phyloP scores from a whole-genome alignment of 2,113 vertebrate genomes.

The Psilopsiagon aymara region DNA sequence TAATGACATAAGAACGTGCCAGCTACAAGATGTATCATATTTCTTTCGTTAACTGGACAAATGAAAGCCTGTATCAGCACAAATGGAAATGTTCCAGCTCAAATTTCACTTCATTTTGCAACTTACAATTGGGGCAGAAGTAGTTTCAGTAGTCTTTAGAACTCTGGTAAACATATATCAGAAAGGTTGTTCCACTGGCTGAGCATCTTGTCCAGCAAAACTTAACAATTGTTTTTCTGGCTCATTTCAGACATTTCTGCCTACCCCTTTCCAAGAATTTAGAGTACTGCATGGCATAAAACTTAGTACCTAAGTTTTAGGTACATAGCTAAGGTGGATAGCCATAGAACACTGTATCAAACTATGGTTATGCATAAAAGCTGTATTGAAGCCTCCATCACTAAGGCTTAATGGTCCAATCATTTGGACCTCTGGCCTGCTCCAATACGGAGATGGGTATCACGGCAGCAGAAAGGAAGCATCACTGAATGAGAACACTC shows the following conservation, averaged over 20 bases:
- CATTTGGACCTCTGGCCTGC: neutral
- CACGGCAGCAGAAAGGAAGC: neutral
- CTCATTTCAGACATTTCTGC: neutral
- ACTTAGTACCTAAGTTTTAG: no score
- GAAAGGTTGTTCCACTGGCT: neutral
- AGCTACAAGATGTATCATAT: neutral
- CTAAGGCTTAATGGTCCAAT: neutral
- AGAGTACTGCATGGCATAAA: neutral
- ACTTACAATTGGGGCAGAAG: neutral
- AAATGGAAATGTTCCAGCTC: neutral
- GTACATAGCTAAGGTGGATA: rapidly evolving
- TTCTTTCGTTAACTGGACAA: neutral
- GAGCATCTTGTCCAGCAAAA: neutral
- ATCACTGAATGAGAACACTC: neutral
- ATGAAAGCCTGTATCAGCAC: neutral
- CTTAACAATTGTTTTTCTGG: neutral
- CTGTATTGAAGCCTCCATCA: neutral
- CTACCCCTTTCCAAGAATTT: neutral
- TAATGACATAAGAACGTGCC: neutral
- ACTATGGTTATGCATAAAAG: neutral
- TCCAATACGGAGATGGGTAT: neutral
- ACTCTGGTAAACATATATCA: neutral
- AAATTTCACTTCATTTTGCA: neutral
- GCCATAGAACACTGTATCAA: no score
- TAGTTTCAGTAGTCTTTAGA: neutral